A percentile compares a stretch with the other conserved stretches of the same genome.
Conservation (phyloP, 2,888 invertebrate species). For the Pristionchus maxplancki region DNA sequence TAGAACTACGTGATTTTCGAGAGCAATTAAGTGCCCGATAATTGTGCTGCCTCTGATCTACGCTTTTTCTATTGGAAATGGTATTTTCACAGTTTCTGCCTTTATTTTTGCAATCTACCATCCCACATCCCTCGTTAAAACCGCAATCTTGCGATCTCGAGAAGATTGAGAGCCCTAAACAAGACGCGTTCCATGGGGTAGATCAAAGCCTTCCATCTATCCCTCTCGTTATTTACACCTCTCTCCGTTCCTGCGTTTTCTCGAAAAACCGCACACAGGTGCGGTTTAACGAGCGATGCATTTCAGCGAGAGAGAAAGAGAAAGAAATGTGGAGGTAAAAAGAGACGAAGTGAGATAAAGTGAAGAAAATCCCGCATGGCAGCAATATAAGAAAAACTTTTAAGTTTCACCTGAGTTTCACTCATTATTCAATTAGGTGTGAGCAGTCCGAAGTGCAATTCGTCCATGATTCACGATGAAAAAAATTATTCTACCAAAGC, state of each 20-base stretch:
- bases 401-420: background rate
- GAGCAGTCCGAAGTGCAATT: background rate
- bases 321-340: background rate
- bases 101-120: too few relatives aligned
- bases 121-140: too few relatives aligned
- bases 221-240: background rate
- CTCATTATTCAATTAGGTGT: background rate
- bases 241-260: background rate
- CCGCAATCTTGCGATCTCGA: too few relatives aligned
- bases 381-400: background rate
- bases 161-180: too few relatives aligned
- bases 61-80: background rate
- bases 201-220: background rate
- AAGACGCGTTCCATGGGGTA: too few relatives aligned
- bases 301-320: background rate
- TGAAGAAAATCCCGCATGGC: background rate
- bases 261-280: background rate
- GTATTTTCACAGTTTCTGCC: too few relatives aligned
- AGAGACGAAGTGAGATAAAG: background rate
- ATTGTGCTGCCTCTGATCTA: background rate
- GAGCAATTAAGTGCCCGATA: background rate
- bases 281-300: constrained; percentile 23
- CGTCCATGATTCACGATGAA: background rate
- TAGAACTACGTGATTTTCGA: background rate
- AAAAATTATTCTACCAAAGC: background rate